These are phyloP conservation scores for Chorisops tibialis DNA, from an alignment of 2,888 invertebrate genomes.

Conservation along the genomic window DNA sequence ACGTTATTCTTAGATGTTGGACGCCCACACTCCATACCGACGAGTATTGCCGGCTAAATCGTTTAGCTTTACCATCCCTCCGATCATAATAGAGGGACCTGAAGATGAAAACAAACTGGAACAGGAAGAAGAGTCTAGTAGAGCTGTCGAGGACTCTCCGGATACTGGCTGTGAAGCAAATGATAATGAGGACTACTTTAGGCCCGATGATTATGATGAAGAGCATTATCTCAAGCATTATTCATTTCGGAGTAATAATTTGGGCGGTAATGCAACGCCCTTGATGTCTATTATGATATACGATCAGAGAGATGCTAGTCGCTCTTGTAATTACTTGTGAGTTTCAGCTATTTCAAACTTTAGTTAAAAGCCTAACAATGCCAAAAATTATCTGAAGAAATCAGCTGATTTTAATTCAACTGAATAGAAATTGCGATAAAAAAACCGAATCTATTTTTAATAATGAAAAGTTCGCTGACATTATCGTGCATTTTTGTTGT, in stretches of 20 bases:
- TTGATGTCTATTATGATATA: constrained; percentile 4
- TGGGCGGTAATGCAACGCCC: constrained; percentile 8
- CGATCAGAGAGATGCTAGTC: constrained; percentile 3
- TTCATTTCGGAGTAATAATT: constrained; percentile 4
- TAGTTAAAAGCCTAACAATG: no score
- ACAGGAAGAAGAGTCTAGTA: neutral
- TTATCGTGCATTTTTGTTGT: no score
- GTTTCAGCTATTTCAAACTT: neutral
- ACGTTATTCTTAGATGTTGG: constrained; percentile 9
- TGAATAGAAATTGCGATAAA: no score
- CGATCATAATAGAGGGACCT: constrained; percentile 10
- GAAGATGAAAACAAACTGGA: constrained; percentile 3
- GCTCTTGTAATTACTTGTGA: constrained; percentile 5
- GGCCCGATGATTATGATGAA: constrained; percentile 10
- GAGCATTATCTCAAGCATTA: constrained; percentile 8
- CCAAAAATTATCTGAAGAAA: no score
- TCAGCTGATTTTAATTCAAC: no score
- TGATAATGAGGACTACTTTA: neutral
- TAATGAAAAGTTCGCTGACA: no score
- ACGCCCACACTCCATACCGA: neutral
- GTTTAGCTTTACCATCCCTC: neutral
- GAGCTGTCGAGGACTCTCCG: neutral
- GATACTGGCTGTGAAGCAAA: neutral
- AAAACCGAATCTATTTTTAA: no score
- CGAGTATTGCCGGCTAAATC: neutral